Evolutionary conservation across 2,888 invertebrate genomes (phyloP).

Genomic region (Cetonia aurata): DNA sequence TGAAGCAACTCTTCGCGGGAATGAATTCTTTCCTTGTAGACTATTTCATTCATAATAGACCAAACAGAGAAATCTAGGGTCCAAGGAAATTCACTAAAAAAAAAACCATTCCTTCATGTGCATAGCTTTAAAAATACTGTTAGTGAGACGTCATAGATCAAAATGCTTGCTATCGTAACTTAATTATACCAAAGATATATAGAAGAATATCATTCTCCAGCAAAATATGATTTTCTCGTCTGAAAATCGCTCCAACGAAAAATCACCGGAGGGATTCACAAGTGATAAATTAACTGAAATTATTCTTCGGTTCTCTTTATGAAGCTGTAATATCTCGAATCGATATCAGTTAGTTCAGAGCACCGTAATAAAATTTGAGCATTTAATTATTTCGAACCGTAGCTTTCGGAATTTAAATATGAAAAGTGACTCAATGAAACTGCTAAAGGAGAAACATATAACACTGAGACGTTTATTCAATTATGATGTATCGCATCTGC

Average conservation of each 20-base stretch:
- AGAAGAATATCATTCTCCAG: not conserved
- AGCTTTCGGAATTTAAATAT: slow-evolving; percentile 4
- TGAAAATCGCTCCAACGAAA: not conserved
- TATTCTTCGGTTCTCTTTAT: slow-evolving; percentile 5
- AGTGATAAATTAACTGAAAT: slow-evolving; percentile 20
- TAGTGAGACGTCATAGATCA: too few relatives aligned
- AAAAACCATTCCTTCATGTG: too few relatives aligned
- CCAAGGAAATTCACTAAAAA: too few relatives aligned
- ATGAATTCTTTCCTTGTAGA: too few relatives aligned
- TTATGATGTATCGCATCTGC: too few relatives aligned
- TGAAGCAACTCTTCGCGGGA: too few relatives aligned
- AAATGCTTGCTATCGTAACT: too few relatives aligned
- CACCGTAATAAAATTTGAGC: slow-evolving; percentile 13
- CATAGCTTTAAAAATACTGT: too few relatives aligned
- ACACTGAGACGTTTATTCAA: too few relatives aligned
- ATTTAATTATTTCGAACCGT: slow-evolving; percentile 26
- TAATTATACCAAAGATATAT: not conserved
- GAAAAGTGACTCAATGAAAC: not conserved
- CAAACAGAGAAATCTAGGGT: too few relatives aligned
- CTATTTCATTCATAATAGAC: too few relatives aligned
- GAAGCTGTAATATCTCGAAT: slow-evolving; percentile 17
- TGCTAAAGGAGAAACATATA: too few relatives aligned
- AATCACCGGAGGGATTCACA: not conserved
- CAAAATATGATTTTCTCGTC: not conserved
- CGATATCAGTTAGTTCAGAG: slow-evolving; percentile 19